Evolutionary conservation across 2,797 vertebrate genomes (phyloP).

Genomic region (Argya squamiceps): DNA sequence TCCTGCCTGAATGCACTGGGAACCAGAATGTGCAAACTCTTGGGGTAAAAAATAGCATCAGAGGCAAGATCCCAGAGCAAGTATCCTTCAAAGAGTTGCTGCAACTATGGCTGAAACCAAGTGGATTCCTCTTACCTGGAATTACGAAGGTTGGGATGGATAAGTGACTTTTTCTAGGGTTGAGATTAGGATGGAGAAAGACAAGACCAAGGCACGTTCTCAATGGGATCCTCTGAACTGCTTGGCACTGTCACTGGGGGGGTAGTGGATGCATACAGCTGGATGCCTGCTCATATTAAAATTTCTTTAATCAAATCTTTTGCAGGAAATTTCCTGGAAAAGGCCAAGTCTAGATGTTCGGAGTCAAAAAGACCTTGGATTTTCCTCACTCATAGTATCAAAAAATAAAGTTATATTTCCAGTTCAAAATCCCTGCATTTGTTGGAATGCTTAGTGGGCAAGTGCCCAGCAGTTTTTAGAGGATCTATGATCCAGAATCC

Average conservation of each 20-base stretch:
- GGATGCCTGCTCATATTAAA: neutral
- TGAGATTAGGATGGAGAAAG: neutral
- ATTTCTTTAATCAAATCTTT: neutral
- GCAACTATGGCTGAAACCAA: neutral
- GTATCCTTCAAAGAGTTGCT: neutral
- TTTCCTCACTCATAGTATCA: neutral
- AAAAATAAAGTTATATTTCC: neutral
- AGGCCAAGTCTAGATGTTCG: neutral
- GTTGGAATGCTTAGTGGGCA: neutral
- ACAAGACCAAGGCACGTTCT: neutral
- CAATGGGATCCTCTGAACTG: neutral
- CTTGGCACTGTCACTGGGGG: rapidly evolving
- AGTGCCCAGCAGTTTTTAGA: neutral
- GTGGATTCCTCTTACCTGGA: neutral
- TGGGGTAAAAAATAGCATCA: neutral
- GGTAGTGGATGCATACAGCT: neutral
- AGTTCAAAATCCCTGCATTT: neutral
- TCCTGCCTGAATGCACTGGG: neutral
- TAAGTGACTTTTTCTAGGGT: neutral
- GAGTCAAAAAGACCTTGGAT: neutral
- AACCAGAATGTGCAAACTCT: neutral
- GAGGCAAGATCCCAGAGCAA: neutral
- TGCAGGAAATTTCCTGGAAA: neutral
- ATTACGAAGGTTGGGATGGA: neutral
- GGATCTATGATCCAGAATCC: neutral